phyloP scores from a whole-genome alignment of 1,140 invertebrate species.

The Ips nitidus region DNA sequence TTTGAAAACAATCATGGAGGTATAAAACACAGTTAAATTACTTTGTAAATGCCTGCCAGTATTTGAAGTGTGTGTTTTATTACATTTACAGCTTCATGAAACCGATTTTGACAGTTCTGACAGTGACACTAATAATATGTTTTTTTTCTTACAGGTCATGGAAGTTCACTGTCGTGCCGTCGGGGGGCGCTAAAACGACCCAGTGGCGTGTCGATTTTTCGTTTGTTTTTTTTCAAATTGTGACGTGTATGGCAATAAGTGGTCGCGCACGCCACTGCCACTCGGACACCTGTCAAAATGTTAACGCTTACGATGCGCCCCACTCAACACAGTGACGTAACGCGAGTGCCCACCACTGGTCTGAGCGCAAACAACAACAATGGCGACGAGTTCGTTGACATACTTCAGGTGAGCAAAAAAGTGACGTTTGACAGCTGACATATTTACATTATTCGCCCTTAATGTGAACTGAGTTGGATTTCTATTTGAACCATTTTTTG shows the following conservation, averaged over 20 bases:
- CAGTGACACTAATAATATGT: not conserved
- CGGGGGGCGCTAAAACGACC: not conserved
- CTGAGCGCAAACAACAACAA: constrained; percentile 20
- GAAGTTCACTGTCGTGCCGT: not conserved
- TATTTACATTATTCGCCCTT: not conserved
- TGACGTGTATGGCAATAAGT: constrained; percentile 26
- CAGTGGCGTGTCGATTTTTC: not conserved
- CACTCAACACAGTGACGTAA: constrained; percentile 46
- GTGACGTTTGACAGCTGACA: no score
- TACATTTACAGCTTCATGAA: not conserved
- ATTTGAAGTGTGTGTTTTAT: no score
- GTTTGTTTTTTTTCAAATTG: no score
- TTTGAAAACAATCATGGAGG: no score
- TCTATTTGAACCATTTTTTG: not conserved
- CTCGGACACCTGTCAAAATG: constrained; percentile 45
- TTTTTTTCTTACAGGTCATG: not conserved
- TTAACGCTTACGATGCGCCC: constrained; percentile 50
- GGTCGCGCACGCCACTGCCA: constrained; percentile 24
- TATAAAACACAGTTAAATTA: no score
- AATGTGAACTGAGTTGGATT: not conserved
- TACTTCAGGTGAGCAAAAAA: constrained; percentile 55
- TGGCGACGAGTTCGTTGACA: constrained; percentile 62
- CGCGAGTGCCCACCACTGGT: constrained; percentile 41
- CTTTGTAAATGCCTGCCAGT: no score
- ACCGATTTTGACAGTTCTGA: not conserved